Conservation (phyloP, 2,113 vertebrate species). For the Phainopepla nitens region DNA sequence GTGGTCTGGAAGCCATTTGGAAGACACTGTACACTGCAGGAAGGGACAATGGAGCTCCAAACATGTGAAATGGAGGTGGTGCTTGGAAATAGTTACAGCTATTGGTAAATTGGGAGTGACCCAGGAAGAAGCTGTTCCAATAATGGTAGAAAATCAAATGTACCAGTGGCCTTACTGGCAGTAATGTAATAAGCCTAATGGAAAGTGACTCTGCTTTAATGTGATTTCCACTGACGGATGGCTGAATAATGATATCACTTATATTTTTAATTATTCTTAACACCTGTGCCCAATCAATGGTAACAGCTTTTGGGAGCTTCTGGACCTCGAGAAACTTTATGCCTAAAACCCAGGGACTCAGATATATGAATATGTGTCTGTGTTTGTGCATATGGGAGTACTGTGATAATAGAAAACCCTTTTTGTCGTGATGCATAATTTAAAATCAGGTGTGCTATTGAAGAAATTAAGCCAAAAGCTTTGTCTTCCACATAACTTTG, state of each 20-base stretch:
- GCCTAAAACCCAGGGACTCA: background rate
- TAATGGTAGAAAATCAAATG: background rate
- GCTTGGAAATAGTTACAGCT: background rate
- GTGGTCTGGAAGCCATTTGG: background rate
- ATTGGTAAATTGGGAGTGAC: background rate
- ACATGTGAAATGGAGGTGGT: background rate
- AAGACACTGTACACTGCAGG: background rate
- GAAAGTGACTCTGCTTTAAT: conserved; percentile 21
- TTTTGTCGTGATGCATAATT: background rate
- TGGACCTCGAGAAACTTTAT: background rate
- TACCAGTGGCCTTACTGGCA: background rate
- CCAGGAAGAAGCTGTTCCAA: background rate
- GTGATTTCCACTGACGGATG: background rate
- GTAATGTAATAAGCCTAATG: conserved; percentile 42
- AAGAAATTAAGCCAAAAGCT: background rate
- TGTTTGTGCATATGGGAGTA: background rate
- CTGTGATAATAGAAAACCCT: background rate
- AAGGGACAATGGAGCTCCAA: background rate
- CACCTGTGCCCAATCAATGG: conserved; percentile 3
- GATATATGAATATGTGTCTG: background rate
- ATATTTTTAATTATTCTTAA: conserved; percentile 16
- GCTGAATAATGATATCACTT: background rate
- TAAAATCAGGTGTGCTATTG: background rate
- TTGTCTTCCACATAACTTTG: background rate
- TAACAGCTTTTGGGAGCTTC: conserved; percentile 5